Percentiles rank a stretch among this genome's conserved stretches.
Evolutionary conservation across 2,888 invertebrate species (phyloP).

Genomic region (Morpho deidamia): DNA sequence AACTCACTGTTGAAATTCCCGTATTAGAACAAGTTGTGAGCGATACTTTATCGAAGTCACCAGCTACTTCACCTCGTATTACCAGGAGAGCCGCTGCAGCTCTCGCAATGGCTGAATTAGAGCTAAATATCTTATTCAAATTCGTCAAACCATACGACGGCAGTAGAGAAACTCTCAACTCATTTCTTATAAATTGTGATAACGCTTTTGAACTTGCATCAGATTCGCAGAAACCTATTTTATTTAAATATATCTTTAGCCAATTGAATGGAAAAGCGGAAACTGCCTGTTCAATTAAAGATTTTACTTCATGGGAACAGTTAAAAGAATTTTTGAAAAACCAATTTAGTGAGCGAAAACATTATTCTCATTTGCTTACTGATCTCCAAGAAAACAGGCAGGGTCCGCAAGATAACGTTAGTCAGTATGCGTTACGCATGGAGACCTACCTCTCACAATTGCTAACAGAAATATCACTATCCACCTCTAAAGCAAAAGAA

Average conservation of each 20-base stretch:
- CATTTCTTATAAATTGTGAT: slow-evolving; percentile 29
- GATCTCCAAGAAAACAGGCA: slow-evolving; percentile 27
- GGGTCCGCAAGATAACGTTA: slow-evolving; percentile 21
- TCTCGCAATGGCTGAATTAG: too few species aligned
- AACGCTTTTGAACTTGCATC: slow-evolving; percentile 26
- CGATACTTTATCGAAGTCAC: background rate
- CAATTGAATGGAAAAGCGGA: slow-evolving; percentile 29
- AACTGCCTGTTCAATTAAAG: slow-evolving; percentile 30
- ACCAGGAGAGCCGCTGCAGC: background rate
- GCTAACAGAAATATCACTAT: slow-evolving; percentile 27
- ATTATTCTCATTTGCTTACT: slow-evolving; percentile 27
- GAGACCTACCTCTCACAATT: slow-evolving; percentile 30
- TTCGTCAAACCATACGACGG: slow-evolving; percentile 11
- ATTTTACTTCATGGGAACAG: slow-evolving; percentile 27
- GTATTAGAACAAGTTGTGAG: background rate
- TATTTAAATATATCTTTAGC: slow-evolving; percentile 30
- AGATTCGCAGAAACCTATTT: slow-evolving; percentile 14
- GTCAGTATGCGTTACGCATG: slow-evolving; percentile 24
- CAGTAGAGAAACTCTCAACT: slow-evolving; percentile 21
- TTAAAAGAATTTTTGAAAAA: slow-evolving; percentile 30
- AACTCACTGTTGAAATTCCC: background rate
- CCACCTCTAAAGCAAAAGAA: slow-evolving; percentile 19
- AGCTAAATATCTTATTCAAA: too few species aligned
- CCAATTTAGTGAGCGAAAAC: slow-evolving; percentile 30
- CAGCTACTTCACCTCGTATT: background rate